Evolutionary conservation across 2,888 invertebrate genomes (phyloP).

Genomic region (Linnaemya vulpina): DNA sequence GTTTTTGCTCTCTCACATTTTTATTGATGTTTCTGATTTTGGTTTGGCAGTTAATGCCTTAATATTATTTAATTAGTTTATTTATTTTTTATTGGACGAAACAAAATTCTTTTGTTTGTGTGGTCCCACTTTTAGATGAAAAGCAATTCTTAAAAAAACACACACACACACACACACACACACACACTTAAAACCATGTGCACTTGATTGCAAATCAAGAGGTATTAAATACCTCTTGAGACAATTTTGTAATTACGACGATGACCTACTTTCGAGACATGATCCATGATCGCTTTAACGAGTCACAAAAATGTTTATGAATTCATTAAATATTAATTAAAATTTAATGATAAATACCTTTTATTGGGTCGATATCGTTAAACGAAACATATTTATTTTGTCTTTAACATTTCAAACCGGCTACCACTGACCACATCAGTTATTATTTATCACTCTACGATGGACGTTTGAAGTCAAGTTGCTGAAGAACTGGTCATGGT

Average conservation of each 20-base stretch:
- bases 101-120: constrained; percentile 39
- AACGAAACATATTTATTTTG: constrained; percentile 45
- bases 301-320: constrained; percentile 47
- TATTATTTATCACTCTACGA: constrained; percentile 22
- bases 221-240: constrained; percentile 3
- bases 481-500: constrained; percentile 29
- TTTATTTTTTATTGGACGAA: constrained; percentile 1
- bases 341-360: constrained; percentile 64
- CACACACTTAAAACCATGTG: not conserved
- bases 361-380: constrained; percentile 32
- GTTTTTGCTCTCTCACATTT: constrained; percentile 6
- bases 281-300: constrained; percentile 60
- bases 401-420: constrained; percentile 27
- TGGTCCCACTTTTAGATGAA: constrained; percentile 47
- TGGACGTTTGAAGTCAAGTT: constrained; percentile 12
- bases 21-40: constrained; percentile 26
- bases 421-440: constrained; percentile 9
- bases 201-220: not conserved
- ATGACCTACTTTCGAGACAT: constrained; percentile 58
- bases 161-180: not conserved
- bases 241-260: constrained; percentile 50
- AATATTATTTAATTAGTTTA: constrained; percentile 34
- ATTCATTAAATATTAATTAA: constrained; percentile 62
- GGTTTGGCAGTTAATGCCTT: constrained; percentile 34
- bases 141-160: constrained; percentile 14